Evolutionary conservation across 2,888 invertebrate genomes (phyloP).

Genomic region (Amiota communis): DNA sequence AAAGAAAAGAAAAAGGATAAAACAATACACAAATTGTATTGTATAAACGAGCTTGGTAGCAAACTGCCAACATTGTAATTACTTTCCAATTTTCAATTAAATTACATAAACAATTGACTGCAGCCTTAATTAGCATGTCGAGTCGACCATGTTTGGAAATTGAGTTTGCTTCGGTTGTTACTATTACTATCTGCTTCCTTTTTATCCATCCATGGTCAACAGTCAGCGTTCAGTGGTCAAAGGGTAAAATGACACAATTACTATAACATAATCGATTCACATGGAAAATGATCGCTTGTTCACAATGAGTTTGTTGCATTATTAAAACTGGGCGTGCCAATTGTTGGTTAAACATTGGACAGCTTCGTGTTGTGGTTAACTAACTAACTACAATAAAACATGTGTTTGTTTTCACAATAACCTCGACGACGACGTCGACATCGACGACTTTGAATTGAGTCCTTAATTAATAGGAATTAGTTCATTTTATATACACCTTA

Average conservation of each 20-base stretch:
- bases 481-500: too few relatives aligned
- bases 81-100: constrained; percentile 60
- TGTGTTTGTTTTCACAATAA: constrained; percentile 59
- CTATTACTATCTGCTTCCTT: too few relatives aligned
- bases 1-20: background rate
- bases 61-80: constrained; percentile 60
- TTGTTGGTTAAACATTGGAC: constrained; percentile 69
- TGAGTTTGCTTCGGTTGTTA: background rate
- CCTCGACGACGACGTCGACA: constrained; percentile 39
- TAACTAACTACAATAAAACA: constrained; percentile 46
- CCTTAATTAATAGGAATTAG: constrained; percentile 50
- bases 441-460: constrained; percentile 33
- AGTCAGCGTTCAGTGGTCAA: constrained; percentile 33
- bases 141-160: constrained; percentile 32
- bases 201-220: constrained; percentile 21
- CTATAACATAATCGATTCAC: constrained; percentile 34
- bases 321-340: constrained; percentile 61
- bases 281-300: background rate
- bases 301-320: constrained; percentile 23
- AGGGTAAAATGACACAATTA: constrained; percentile 65
- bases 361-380: constrained; percentile 56
- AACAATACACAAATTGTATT: background rate
- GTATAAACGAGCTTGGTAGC: constrained; percentile 35
- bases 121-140: constrained; percentile 53
- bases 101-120: constrained; percentile 62